These are phyloP conservation scores for Crotophaga sulcirostris DNA, from an alignment of 2,113 vertebrate genomes.

Conservation along the genomic window DNA sequence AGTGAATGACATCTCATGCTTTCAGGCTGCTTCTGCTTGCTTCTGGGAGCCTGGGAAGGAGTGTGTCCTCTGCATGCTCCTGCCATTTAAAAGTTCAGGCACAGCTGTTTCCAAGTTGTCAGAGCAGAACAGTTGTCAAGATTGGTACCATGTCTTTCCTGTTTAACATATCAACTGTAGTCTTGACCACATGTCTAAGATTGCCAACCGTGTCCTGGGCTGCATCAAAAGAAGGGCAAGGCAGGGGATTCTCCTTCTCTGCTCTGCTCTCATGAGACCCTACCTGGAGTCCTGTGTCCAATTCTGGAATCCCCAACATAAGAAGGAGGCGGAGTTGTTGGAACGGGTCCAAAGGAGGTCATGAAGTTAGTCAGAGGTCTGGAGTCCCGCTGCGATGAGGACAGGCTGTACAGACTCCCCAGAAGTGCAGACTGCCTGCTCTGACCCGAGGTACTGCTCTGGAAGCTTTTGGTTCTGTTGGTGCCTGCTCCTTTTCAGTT, in stretches of 20 bases:
- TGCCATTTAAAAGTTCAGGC: not conserved
- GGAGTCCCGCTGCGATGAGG: too few relatives aligned
- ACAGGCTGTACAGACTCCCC: not conserved
- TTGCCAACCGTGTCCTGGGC: too few relatives aligned
- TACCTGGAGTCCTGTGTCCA: too few relatives aligned
- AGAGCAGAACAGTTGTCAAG: not conserved
- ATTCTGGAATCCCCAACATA: too few relatives aligned
- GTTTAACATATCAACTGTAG: not conserved
- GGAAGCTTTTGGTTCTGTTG: not conserved
- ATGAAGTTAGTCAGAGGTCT: too few relatives aligned
- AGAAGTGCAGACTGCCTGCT: not conserved
- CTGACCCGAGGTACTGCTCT: not conserved
- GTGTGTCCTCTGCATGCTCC: rapidly evolving
- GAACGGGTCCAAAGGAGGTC: too few relatives aligned
- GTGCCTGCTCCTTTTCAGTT: not conserved
- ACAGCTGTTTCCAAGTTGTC: not conserved
- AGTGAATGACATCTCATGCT: not conserved
- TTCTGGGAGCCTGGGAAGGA: not conserved
- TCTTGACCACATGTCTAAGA: not conserved
- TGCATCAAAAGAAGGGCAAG: too few relatives aligned
- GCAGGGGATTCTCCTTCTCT: too few relatives aligned
- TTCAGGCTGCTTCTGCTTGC: not conserved
- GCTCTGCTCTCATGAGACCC: too few relatives aligned
- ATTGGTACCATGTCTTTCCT: rapidly evolving
- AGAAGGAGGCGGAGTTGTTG: too few relatives aligned